Evolutionary conservation across 2,888 invertebrate genomes (phyloP).

Genomic region (Eilema depressum): DNA sequence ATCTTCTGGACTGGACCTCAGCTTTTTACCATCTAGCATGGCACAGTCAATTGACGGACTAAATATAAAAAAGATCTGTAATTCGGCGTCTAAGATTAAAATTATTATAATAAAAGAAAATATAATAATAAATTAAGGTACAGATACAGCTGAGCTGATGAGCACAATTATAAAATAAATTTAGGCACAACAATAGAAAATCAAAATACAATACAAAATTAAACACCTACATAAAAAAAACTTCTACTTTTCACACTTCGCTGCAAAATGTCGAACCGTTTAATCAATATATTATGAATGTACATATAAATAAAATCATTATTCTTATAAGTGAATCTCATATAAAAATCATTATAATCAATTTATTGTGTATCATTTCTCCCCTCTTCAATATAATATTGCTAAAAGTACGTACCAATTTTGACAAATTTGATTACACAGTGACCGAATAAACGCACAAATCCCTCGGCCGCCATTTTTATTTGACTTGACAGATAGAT

Average conservation of each 20-base stretch:
- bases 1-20: no score
- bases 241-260: no score
- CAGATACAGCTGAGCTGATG: no score
- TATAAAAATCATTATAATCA: slow-evolving; percentile 33
- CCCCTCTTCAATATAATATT: slow-evolving; percentile 50
- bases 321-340: slow-evolving; percentile 20
- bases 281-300: background rate
- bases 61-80: no score
- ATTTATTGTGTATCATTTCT: slow-evolving; percentile 42
- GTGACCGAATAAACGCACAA: slow-evolving; percentile 51
- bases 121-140: no score
- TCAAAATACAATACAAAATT: background rate
- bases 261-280: background rate
- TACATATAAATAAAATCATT: background rate
- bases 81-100: no score
- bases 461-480: slow-evolving; percentile 53
- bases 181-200: no score
- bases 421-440: slow-evolving; percentile 60
- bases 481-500: slow-evolving; percentile 47
- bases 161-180: no score
- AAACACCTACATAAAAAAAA: background rate
- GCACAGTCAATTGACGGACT: no score
- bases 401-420: slow-evolving; percentile 60
- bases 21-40: no score
- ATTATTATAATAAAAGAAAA: no score